Evolutionary conservation across 2,888 invertebrate genomes (phyloP), one percentile per base, ranked within the genome.

Genomic region (Rosalia funebris): DNA sequence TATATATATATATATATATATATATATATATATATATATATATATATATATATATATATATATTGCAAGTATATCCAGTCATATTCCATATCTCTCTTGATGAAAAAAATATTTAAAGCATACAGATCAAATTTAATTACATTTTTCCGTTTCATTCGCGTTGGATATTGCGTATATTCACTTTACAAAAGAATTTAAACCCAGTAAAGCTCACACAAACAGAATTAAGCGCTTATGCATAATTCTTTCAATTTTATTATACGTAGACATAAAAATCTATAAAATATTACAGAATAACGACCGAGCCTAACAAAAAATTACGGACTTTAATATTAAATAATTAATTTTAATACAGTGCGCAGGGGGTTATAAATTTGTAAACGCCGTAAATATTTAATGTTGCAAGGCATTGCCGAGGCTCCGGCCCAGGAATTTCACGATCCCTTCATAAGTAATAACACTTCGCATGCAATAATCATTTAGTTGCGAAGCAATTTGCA

Each of bases 251-350:
- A 75, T 75, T 76, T 77, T 77, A 75, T 75, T 73, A 75, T 72
- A 71, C 71, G 72, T 57, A 68, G 66, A 70, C 69, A 66, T 70
- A 70, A 72, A 74, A 74, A 72, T 72, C 68, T 70, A 72, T 71
- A 73, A 71, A 71, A 70, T 72, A 72, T 72, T 60, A 64, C 64
- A 54, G 62, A 65, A 68, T 70, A 67, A 69, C 68, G 71, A 72
- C 71, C 71, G 71, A 74, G 76, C 75, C 76, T 73, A 72, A 76
- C 74, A 77, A 84, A 84, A 84, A 84, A 84, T 83, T 82, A 82
- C 83, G 80, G 82, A 83, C 82, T 84, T 84, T 83, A 84, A 84
- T 83, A 83, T 83, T 84, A 84, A 84, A 84, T 84, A 84, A 84
- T 84, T 84, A 83, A 84, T 84, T 84, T 84, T 84, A 84, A 84